Base-by-base conservation (phyloP, 2,888 invertebrate species). In the Nemotelus nigrinus region DNA sequence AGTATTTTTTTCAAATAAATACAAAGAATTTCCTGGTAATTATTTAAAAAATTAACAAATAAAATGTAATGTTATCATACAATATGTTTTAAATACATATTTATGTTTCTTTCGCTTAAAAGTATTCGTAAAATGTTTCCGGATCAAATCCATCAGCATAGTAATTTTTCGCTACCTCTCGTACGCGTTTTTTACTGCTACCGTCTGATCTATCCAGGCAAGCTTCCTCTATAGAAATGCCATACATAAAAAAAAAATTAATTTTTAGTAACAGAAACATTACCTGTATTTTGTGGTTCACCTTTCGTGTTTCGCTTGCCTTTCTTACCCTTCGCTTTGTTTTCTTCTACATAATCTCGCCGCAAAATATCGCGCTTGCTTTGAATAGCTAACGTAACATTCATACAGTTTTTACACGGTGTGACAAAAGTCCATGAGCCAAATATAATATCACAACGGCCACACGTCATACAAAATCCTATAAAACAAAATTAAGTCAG, bases 351-450 rank as follows among this genome's bases (percentile, higher is more conserved):
- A 2, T 79, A 82, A 67, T 84, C 83, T 0, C 84, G 83, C 2
- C 84, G 82, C 6, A 86, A 78, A 8, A 87, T 80, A 78, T 87
- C 87, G 0, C 84, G 82, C 75, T 83, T 84, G 2, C 83, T 84
- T 3, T 85, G 84, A 50, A 85, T 82, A 2, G 86, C 81, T 68
- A 85, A 82, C 2, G 83, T 82, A 41, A 86, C 81, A 45, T 87
- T 86, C 45, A 84, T 83, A 44, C 86, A 87, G 63, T 85, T 84
- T 8, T 83, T 84, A 0, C 86, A 84, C 0, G 86, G 85, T 43
- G 80, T 82, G 5, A 85, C 82, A 79, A 86, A 84, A 3, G 83
- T 85, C 87, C 87, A 87, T 6, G 84, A 82, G 3, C 87, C 87
- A 74, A 86, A 86, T 48, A 87, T 84, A 8, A 84, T 85, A 47